Evolutionary conservation across 2,113 vertebrate genomes (phyloP).

Genomic region (Catharus fuscescens): DNA sequence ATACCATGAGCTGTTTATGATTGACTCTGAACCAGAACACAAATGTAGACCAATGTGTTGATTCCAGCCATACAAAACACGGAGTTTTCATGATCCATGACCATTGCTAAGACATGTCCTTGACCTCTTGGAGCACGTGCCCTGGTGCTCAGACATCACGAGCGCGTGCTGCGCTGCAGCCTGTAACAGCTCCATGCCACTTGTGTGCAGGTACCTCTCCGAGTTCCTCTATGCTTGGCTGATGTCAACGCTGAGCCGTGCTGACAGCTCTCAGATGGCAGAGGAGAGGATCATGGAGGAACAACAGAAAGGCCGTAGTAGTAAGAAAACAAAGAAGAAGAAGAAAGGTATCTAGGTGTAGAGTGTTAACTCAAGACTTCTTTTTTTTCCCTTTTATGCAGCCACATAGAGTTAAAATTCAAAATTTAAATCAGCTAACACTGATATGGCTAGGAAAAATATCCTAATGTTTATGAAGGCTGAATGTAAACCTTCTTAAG

Average conservation of each 20-base stretch:
- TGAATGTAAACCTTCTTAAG: not conserved
- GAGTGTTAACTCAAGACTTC: not conserved
- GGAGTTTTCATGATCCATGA: not conserved
- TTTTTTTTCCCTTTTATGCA: not conserved
- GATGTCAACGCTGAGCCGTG: conserved; percentile 97
- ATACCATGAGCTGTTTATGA: not conserved
- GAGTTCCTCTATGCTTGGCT: conserved; percentile 98
- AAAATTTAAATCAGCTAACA: not conserved
- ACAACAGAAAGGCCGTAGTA: conserved; percentile 95
- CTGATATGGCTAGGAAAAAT: not conserved
- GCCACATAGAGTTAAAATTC: not conserved
- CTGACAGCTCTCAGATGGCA: conserved; percentile 96
- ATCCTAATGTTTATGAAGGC: not conserved
- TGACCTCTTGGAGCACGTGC: not conserved
- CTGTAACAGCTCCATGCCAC: rapidly evolving
- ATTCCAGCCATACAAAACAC: not conserved
- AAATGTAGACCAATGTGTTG: rapidly evolving
- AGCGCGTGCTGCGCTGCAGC: rapidly evolving
- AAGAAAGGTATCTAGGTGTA: conserved; percentile 86
- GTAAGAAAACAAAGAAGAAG: conserved; percentile 99
- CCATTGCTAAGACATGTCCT: not conserved
- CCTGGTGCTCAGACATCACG: rapidly evolving
- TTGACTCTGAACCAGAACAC: not conserved
- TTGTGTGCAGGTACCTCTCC: conserved; percentile 88
- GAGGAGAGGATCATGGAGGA: conserved; percentile 97